Conservation (phyloP, 2,797 vertebrate genomes). For the Artibeus jamaicensis region DNA sequence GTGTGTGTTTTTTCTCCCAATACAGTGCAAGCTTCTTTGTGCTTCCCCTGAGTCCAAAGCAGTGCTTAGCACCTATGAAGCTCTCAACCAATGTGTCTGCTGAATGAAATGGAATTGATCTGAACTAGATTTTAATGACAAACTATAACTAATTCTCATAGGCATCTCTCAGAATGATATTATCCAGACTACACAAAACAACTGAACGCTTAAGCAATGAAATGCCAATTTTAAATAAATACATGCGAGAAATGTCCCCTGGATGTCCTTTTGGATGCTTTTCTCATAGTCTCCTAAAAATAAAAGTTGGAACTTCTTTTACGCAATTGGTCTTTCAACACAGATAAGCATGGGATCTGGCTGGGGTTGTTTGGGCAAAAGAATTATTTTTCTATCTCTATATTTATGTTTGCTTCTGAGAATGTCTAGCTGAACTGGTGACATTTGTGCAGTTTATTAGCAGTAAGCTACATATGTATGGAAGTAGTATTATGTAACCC, state of each 20-base stretch:
- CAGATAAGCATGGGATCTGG: conserved; percentile 67
- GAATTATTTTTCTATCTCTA: conserved; percentile 72
- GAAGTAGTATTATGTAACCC: conserved; percentile 45
- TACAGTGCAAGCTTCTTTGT: not conserved
- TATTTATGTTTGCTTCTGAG: conserved; percentile 74
- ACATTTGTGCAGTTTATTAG: conserved; percentile 70
- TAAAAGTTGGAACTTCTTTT: conserved; percentile 72
- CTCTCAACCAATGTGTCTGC: not conserved
- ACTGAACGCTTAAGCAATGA: not conserved
- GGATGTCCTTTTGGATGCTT: conserved; percentile 51
- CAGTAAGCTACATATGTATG: conserved; percentile 48
- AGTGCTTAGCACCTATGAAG: not conserved
- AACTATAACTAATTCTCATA: not conserved
- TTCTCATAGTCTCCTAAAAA: conserved; percentile 70
- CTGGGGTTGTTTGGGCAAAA: conserved; percentile 70
- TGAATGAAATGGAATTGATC: not conserved
- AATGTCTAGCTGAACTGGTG: conserved; percentile 69
- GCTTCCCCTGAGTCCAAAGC: not conserved
- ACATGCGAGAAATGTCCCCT: conserved; percentile 35
- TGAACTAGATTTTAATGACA: not conserved
- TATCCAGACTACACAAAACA: not conserved
- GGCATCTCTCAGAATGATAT: conserved; percentile 10
- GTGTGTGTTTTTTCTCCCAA: not conserved
- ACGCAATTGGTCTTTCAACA: conserved; percentile 70
- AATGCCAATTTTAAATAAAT: conserved; percentile 58